These are phyloP conservation scores for Pasiphila rectangulata DNA, from an alignment of 2,888 invertebrate species.

Conservation along the genomic window DNA sequence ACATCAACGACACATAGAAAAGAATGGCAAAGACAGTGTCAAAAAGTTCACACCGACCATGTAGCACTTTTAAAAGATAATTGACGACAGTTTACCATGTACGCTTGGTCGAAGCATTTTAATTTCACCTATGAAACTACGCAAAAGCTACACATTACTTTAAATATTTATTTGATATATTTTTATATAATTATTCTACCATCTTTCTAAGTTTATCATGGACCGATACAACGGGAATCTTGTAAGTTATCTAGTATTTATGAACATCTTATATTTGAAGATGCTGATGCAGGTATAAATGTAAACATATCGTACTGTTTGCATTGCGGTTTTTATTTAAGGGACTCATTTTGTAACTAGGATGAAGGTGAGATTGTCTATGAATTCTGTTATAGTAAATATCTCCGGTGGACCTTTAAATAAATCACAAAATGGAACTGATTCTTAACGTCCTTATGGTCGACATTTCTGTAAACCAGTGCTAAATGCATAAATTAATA, in stretches of 20 bases:
- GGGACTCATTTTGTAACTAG: too few relatives aligned
- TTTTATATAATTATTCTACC: slow-evolving; percentile 1
- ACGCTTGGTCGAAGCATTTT: slow-evolving; percentile 5
- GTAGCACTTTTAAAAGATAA: background rate
- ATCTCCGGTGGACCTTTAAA: too few relatives aligned
- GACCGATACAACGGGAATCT: slow-evolving; percentile 19
- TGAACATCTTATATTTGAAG: too few relatives aligned
- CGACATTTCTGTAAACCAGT: too few relatives aligned
- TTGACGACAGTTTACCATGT: background rate
- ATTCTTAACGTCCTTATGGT: too few relatives aligned
- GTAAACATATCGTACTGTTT: too few relatives aligned
- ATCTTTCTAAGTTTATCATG: slow-evolving; percentile 4
- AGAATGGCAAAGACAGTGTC: background rate
- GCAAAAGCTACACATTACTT: slow-evolving; percentile 14
- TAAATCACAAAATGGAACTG: too few relatives aligned
- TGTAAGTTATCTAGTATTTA: slow-evolving; percentile 2
- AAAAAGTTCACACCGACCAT: background rate
- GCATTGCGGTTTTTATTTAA: too few relatives aligned
- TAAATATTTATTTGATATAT: slow-evolving; percentile 6
- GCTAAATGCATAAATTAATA: too few relatives aligned
- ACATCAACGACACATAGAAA: background rate
- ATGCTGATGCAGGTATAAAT: too few relatives aligned
- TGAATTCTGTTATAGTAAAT: too few relatives aligned
- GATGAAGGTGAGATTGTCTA: too few relatives aligned
- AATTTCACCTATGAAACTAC: slow-evolving; percentile 6